Evolutionary conservation across 2,888 invertebrate species (phyloP).

Genomic region (Melanotus villosus): DNA sequence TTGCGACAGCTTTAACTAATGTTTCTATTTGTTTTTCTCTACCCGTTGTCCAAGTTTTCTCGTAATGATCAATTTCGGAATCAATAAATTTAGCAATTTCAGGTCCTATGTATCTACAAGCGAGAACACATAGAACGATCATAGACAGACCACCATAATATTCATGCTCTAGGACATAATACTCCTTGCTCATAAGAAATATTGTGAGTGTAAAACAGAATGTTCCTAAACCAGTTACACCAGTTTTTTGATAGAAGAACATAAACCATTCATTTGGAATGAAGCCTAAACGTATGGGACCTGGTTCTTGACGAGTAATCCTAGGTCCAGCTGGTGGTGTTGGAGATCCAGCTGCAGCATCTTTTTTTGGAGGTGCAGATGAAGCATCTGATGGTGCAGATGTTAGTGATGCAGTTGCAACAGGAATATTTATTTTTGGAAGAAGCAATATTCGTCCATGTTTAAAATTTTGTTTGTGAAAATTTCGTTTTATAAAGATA

Average conservation of each 20-base stretch:
- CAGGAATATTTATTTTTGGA: no score
- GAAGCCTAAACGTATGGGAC: conserved; percentile 88
- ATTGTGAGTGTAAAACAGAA: conserved; percentile 82
- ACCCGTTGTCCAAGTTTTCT: conserved; percentile 72
- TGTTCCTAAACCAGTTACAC: conserved; percentile 90
- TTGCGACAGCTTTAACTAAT: conserved; percentile 73
- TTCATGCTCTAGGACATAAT: conserved; percentile 94
- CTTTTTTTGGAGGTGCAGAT: no score
- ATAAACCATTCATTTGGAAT: conserved; percentile 97
- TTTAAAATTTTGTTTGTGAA: no score
- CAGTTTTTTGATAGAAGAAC: conserved; percentile 93
- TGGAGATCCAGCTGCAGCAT: no score
- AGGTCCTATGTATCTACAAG: conserved; percentile 83
- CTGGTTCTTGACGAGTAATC: conserved; percentile 76
- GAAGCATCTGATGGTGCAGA: no score
- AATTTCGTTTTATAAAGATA: no score
- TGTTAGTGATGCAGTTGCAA: no score
- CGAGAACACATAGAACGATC: conserved; percentile 75
- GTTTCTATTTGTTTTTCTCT: conserved; percentile 71
- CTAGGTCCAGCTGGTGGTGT: background rate
- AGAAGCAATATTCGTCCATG: no score
- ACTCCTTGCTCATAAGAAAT: conserved; percentile 94
- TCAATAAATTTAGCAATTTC: conserved; percentile 76
- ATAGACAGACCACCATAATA: conserved; percentile 86
- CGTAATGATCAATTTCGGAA: conserved; percentile 79